A percentile compares a stretch with the other conserved stretches of the same genome.
These are phyloP conservation scores for Heliconius eleuchia DNA, from an alignment of 1,140 invertebrate genomes.

Conservation along the genomic window DNA sequence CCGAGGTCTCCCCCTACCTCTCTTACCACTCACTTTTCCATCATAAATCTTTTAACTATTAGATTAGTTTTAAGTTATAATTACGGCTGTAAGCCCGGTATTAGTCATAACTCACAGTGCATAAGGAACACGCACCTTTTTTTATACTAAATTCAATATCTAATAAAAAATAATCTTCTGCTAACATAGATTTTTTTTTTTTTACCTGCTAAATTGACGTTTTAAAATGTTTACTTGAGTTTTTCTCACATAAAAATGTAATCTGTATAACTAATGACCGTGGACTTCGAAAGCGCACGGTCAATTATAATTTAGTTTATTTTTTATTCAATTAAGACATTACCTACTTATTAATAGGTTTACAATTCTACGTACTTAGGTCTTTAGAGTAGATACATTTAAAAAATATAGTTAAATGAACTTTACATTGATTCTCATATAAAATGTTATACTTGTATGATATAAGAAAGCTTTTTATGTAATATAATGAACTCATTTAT, in stretches of 20 bases:
- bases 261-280: not conserved
- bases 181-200: not conserved
- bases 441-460: not conserved
- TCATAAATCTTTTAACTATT: too few relatives aligned
- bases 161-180: not conserved
- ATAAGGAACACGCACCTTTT: not conserved
- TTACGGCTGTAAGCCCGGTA: too few relatives aligned
- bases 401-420: not conserved
- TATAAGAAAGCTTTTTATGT: too few relatives aligned
- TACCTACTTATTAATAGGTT: not conserved
- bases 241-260: not conserved
- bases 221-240: not conserved
- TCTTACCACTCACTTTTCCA: too few relatives aligned
- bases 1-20: too few relatives aligned
- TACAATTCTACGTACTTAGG: not conserved
- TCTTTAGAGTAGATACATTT: not conserved
- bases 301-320: constrained; percentile 1
- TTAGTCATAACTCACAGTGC: too few relatives aligned
- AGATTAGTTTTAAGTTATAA: too few relatives aligned
- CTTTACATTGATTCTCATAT: not conserved
- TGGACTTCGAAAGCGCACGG: not conserved
- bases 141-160: not conserved
- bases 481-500: too few relatives aligned
- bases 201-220: not conserved
- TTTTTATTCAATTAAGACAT: constrained; percentile 1